Percentiles rank a stretch among this genome's conserved stretches.
These are phyloP conservation scores for Stomatorhinus walkeri DNA, from an alignment of 2,797 vertebrate species.

Conservation along the genomic window DNA sequence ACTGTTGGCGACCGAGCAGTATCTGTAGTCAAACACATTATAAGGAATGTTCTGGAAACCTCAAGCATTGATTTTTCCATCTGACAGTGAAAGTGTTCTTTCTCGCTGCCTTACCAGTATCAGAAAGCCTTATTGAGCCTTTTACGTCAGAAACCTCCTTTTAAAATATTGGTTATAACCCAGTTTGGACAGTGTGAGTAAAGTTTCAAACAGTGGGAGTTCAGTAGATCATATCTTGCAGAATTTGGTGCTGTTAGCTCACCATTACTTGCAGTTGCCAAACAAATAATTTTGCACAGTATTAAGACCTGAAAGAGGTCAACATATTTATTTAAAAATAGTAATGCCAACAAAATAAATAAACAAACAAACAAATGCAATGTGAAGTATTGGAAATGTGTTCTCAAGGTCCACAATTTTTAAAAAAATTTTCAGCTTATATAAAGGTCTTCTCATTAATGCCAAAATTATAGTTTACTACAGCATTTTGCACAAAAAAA, in stretches of 20 bases:
- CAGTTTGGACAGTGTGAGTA: slow-evolving; percentile 23
- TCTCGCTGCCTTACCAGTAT: slow-evolving; percentile 47
- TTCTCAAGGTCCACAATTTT: slow-evolving; percentile 42
- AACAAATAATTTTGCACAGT: slow-evolving; percentile 67
- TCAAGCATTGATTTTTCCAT: not conserved
- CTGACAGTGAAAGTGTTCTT: slow-evolving; percentile 27
- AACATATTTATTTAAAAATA: slow-evolving; percentile 42
- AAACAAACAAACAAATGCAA: slow-evolving; percentile 31
- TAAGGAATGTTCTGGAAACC: not conserved
- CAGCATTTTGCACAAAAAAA: slow-evolving; percentile 79
- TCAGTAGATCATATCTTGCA: slow-evolving; percentile 44
- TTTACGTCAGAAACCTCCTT: slow-evolving; percentile 17
- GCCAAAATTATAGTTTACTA: slow-evolving; percentile 83
- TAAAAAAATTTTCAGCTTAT: slow-evolving; percentile 43
- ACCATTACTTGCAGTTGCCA: slow-evolving; percentile 63
- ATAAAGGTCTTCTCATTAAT: slow-evolving; percentile 65
- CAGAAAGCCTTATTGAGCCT: slow-evolving; percentile 49
- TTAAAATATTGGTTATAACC: slow-evolving; percentile 5
- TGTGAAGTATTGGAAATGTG: slow-evolving; percentile 36
- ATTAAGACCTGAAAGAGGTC: slow-evolving; percentile 45
- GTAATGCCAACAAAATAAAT: not conserved
- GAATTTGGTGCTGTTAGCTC: slow-evolving; percentile 43
- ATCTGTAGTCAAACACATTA: not conserved
- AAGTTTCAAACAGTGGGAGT: slow-evolving; percentile 22
- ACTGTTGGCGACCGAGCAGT: not conserved